phyloP scores from a whole-genome alignment of 2,888 invertebrate genomes.

The Agonopterix heracliana region DNA sequence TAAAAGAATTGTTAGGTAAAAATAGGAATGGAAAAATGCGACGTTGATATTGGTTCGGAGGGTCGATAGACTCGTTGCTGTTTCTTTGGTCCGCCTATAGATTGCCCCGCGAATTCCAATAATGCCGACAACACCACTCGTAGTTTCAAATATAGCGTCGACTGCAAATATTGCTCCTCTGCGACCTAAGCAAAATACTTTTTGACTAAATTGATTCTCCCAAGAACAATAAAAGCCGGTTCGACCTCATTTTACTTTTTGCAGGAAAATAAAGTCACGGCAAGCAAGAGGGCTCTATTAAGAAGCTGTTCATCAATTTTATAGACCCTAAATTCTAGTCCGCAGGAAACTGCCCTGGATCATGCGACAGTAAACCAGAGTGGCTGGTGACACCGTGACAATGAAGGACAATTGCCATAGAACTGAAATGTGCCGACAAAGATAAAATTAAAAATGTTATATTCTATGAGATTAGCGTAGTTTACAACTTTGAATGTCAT shows the following conservation, averaged over 20 bases:
- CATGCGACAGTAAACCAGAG: conserved; percentile 65
- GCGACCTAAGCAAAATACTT: conserved; percentile 40
- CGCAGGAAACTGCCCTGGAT: conserved; percentile 56
- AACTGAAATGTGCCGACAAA: neutral
- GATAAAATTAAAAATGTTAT: too few species aligned
- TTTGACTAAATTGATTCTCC: conserved; percentile 45
- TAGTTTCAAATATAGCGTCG: conserved; percentile 43
- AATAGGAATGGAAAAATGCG: neutral
- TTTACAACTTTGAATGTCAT: too few species aligned
- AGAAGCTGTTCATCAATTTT: conserved; percentile 69
- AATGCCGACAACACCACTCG: conserved; percentile 41
- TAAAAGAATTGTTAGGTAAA: too few species aligned
- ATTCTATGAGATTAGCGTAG: too few species aligned
- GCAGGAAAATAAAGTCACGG: conserved; percentile 17
- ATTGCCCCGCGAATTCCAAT: conserved; percentile 44
- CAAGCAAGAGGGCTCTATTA: conserved; percentile 47
- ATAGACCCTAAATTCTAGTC: conserved; percentile 66
- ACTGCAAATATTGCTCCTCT: conserved; percentile 54
- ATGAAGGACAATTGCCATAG: conserved; percentile 39
- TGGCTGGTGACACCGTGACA: conserved; percentile 57
- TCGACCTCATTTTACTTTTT: conserved; percentile 16
- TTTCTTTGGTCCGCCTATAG: conserved; percentile 24
- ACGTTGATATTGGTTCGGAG: neutral
- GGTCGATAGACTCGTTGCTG: conserved; percentile 3
- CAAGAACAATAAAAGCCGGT: conserved; percentile 3